Base-by-base conservation (phyloP, 2,888 invertebrate genomes). In the Zele albiditarsus region DNA sequence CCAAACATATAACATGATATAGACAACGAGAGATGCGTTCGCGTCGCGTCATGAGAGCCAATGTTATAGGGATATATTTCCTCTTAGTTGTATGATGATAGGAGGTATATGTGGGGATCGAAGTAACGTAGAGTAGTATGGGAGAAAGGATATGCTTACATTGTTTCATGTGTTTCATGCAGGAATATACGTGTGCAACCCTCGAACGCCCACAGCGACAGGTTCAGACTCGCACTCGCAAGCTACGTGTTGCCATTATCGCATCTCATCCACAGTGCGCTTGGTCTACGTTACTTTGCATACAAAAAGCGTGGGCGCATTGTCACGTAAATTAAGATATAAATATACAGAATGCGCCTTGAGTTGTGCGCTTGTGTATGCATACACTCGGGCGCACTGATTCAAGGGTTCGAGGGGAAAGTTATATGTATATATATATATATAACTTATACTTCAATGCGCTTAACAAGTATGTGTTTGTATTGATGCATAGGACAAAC, bases 321-420 rank as follows among this genome's bases (percentile, higher is more conserved):
- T 80, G 79, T 81, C 78, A 76, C 78, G 79, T 77, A 79, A 81
- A 78, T 81, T 80, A 79, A 82, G 79, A 82, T 81, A 77, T 79
- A 80, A 77, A 78, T 77, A 78, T 77, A 77, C 75, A 53, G 63
- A 76, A 38, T 66, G 31, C 33, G 57, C 28, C 12, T 49, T 63
- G 70, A 49, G 67, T 20, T 67, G 28, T 8, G 16, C 16, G 23
- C 31, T 53, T 23, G 53, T 46, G 49, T 23, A 27, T 12, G 57
- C 23, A 69, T 23, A 27, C 27, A 66, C 25, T 1, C 10, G 31
- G n/a, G 20, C 14, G 20, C 33, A 20, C 14, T 33, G n/a, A 8
- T 31, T 28, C 46, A 46, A 46, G 46, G 46, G 46, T 2, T 46
- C 0, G 1, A 46, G 46, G 16, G 46, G n/a, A n/a, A n/a, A n/a